Evolutionary conservation across 2,888 invertebrate genomes (phyloP).

Genomic region (Napeogenes sylphis): DNA sequence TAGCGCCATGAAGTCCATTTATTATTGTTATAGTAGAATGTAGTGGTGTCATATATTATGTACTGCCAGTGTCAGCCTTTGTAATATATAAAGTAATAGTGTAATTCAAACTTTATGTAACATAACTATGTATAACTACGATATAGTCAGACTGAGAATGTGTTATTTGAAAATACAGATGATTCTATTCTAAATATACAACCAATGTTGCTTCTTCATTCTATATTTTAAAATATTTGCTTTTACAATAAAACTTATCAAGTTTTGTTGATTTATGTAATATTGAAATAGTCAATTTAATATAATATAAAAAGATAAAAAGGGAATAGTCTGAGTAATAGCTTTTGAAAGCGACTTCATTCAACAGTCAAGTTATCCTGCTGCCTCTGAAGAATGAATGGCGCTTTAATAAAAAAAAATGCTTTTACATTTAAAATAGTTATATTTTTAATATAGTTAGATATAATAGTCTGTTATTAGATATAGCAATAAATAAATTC

Average conservation of each 20-base stretch:
- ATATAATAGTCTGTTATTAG: too few relatives aligned
- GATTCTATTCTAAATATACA: not conserved
- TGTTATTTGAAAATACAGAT: not conserved
- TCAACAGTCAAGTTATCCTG: not conserved
- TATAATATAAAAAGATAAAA: not conserved
- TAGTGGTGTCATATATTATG: slow-evolving; percentile 31
- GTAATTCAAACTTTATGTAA: not conserved
- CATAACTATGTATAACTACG: not conserved
- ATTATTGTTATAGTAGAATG: slow-evolving; percentile 27
- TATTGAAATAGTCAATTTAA: not conserved
- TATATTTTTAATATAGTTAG: too few relatives aligned
- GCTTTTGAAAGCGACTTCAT: slow-evolving; percentile 1
- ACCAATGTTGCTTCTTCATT: not conserved
- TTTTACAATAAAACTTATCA: not conserved
- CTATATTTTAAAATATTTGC: not conserved
- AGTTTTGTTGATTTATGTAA: not conserved
- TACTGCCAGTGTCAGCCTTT: slow-evolving; percentile 51
- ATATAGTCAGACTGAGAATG: slow-evolving; percentile 1
- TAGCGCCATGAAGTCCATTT: slow-evolving; percentile 24
- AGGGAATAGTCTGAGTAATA: not conserved
- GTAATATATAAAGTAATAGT: slow-evolving; percentile 30
- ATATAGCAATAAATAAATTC: too few relatives aligned
- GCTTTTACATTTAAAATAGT: too few relatives aligned
- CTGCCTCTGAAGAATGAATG: not conserved
- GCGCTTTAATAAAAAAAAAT: too few relatives aligned